Conservation (phyloP, 2,888 invertebrate genomes). For the Microctonus brassicae region DNA sequence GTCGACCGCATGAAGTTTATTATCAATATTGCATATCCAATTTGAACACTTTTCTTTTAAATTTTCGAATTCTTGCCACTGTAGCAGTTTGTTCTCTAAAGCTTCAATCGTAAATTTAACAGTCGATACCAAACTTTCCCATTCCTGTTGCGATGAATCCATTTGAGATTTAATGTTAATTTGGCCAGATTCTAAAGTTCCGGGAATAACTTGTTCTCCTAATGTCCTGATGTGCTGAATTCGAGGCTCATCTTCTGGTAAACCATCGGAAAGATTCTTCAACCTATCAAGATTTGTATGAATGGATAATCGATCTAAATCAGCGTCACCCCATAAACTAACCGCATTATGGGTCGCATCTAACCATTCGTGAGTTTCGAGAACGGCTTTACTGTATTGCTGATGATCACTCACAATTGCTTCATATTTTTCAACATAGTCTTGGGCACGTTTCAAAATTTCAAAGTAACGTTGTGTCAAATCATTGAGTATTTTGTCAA, state of each 20-base stretch:
- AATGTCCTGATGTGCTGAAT: slow-evolving; percentile 84
- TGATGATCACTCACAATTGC: slow-evolving; percentile 90
- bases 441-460: slow-evolving; percentile 79
- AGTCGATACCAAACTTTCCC: slow-evolving; percentile 85
- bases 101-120: slow-evolving; percentile 83
- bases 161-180: slow-evolving; percentile 88
- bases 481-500: slow-evolving; percentile 78
- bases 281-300: slow-evolving; percentile 89
- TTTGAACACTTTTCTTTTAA: slow-evolving; percentile 86
- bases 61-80: slow-evolving; percentile 93
- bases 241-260: slow-evolving; percentile 89
- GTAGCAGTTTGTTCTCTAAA: slow-evolving; percentile 86
- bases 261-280: slow-evolving; percentile 79
- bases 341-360: slow-evolving; percentile 87
- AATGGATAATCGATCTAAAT: slow-evolving; percentile 85
- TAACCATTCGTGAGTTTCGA: slow-evolving; percentile 89
- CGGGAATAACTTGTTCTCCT: slow-evolving; percentile 92
- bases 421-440: slow-evolving; percentile 88
- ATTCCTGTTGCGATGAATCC: slow-evolving; percentile 89
- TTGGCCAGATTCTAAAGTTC: slow-evolving; percentile 86
- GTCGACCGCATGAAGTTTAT: slow-evolving; percentile 88
- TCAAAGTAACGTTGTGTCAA: slow-evolving; percentile 81
- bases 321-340: slow-evolving; percentile 85
- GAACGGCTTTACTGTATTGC: slow-evolving; percentile 87
- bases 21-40: slow-evolving; percentile 92